phyloP scores from a whole-genome alignment of 1,140 invertebrate species.

The Drosophila simulans region DNA sequence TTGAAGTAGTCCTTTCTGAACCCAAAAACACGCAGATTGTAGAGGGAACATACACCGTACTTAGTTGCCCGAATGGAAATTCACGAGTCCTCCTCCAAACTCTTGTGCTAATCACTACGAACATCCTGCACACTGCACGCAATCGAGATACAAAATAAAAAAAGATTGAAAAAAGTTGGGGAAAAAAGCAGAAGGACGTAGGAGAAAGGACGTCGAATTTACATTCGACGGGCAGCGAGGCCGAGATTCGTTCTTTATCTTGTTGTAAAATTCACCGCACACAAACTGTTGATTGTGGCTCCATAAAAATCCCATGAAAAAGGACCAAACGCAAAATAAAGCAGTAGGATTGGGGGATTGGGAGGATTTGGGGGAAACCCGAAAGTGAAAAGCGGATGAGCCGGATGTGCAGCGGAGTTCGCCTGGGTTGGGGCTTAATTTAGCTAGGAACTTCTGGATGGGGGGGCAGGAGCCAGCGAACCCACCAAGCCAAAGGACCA shows the following conservation, averaged over 20 bases:
- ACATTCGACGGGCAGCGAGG: constrained; percentile 41
- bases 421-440: constrained; percentile 67
- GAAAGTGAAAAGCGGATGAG: constrained; percentile 74
- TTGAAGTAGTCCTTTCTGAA: neutral
- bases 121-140: constrained; percentile 14
- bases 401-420: constrained; percentile 51
- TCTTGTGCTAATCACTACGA: constrained; percentile 26
- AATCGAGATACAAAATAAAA: constrained; percentile 6
- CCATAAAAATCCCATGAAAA: constrained; percentile 84
- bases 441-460: constrained; percentile 63
- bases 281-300: constrained; percentile 84
- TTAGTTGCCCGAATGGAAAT: neutral
- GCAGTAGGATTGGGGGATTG: constrained; percentile 5
- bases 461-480: neutral
- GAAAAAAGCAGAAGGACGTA: constrained; percentile 5
- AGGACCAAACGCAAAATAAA: constrained; percentile 25
- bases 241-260: constrained; percentile 72
- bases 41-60: too few species aligned
- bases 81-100: constrained; percentile 22
- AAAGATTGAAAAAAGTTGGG: constrained; percentile 8
- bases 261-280: constrained; percentile 84
- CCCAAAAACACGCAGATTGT: neutral
- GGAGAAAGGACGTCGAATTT: constrained; percentile 40
- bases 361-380: constrained; percentile 20
- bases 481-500: constrained; percentile 12